A percentile compares a stretch with the other conserved stretches of the same genome.
These are phyloP conservation scores for Microctonus aethiopoides DNA, from an alignment of 2,888 invertebrate species.

Conservation along the genomic window DNA sequence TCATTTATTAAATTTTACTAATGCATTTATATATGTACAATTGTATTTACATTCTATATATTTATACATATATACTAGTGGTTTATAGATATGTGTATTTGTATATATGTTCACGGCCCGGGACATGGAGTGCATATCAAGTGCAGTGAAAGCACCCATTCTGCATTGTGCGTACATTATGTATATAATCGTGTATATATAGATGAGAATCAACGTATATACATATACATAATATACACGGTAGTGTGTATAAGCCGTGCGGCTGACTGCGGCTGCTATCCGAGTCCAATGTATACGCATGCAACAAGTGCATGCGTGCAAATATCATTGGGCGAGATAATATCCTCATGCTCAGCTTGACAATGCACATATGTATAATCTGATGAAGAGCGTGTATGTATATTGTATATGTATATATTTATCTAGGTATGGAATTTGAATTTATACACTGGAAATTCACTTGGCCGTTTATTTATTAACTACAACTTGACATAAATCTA, in stretches of 20 bases:
- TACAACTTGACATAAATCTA: neutral
- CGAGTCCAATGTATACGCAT: slow-evolving; percentile 52
- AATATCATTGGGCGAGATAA: slow-evolving; percentile 62
- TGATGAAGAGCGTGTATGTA: neutral
- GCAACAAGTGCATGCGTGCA: slow-evolving; percentile 66
- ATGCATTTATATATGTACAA: too few species aligned
- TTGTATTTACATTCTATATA: too few species aligned
- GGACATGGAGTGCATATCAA: slow-evolving; percentile 66
- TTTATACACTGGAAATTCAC: slow-evolving; percentile 1
- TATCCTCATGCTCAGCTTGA: slow-evolving; percentile 63
- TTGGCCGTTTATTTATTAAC: neutral
- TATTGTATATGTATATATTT: neutral
- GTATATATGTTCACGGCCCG: slow-evolving; percentile 34
- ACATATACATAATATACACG: neutral
- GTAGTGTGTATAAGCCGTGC: slow-evolving; percentile 13
- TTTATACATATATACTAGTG: slow-evolving; percentile 41
- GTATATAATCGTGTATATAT: slow-evolving; percentile 29
- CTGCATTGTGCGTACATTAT: slow-evolving; percentile 37
- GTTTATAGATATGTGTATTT: slow-evolving; percentile 42
- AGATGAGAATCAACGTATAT: slow-evolving; percentile 3
- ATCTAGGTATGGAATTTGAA: neutral
- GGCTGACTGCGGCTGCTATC: slow-evolving; percentile 16
- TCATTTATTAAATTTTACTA: too few species aligned
- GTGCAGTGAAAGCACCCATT: slow-evolving; percentile 60
- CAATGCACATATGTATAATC: slow-evolving; percentile 45